Base-by-base conservation (phyloP, 2,113 vertebrate species). In the Lophius piscatorius region DNA sequence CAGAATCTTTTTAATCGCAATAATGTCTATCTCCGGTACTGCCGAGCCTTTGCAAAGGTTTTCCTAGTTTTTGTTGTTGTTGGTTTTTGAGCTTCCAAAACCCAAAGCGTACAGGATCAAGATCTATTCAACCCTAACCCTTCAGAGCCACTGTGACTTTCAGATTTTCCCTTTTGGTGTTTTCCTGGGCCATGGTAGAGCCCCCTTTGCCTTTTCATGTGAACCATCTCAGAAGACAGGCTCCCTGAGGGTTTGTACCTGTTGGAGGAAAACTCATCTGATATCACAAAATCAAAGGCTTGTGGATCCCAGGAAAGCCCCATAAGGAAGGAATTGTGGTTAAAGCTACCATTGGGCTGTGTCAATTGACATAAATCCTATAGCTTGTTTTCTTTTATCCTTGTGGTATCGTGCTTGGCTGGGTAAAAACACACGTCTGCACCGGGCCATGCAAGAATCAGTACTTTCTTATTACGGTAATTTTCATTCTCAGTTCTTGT, bases 241-340 rank as follows among this genome's bases (percentile, higher is more conserved):
- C 23, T 23, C 63, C 80, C 69, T 2, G 47, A 34, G 69, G 77
- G 77, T 44, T 56, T 5, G 2, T 67, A 66, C 61, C 56, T 74
- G 46, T 46, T 72, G 50, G 40, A 70, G 22, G 60, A 63, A n/a
- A 36, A 44, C 44, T 49, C 52, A 34, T 64, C 46, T 69, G 34
- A 78, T 61, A 64, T 67, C 41, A 9, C n/a, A 34, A 23, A 73
- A 78, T 77, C 63, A 76, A 81, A 83, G 38, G 56, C 58, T 69
- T 48, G 18, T 24, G 46, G 20, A 57, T 73, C 55, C 42, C 52
- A 59, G 70, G 67, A 60, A 79, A 77, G 65, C 52, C 64, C 61
- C 59, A 2, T 40, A 17, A 58, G 29, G 64, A 35, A 36, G 20
- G 24, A 81, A 62, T 41, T 23, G 40, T 9, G 33, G 16, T n/a